phyloP scores from a whole-genome alignment of 2,888 invertebrate species.

The Ischnus inquisitorius region DNA sequence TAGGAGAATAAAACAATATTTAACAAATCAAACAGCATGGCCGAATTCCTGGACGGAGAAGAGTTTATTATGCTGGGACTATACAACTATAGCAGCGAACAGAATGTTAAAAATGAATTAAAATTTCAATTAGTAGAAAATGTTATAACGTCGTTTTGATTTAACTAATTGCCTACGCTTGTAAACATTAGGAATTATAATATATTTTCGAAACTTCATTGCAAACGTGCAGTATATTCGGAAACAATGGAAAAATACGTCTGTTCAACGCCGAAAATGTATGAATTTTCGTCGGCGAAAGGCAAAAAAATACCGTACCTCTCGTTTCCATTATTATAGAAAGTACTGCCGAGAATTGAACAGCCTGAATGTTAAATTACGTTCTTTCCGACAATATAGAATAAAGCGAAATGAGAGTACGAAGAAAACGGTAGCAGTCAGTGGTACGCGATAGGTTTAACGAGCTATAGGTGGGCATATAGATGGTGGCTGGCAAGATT shows the following conservation, averaged over 20 bases:
- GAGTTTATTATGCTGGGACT: slow-evolving; percentile 1
- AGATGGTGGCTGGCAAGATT: not conserved
- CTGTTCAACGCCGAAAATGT: not conserved
- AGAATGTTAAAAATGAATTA: not conserved
- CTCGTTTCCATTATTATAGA: not conserved
- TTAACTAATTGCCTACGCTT: not conserved
- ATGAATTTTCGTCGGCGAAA: not conserved
- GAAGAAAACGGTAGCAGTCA: slow-evolving; percentile 19
- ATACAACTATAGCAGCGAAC: not conserved
- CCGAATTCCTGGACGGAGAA: slow-evolving; percentile 83
- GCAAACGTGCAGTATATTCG: too few relatives aligned
- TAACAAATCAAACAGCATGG: slow-evolving; percentile 80
- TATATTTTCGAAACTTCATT: not conserved
- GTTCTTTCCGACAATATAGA: slow-evolving; percentile 28
- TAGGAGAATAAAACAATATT: slow-evolving; percentile 59
- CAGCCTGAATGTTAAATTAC: not conserved
- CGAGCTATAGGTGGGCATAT: slow-evolving; percentile 27
- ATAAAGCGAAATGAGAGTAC: slow-evolving; percentile 10
- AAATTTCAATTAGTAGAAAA: not conserved
- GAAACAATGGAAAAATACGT: not conserved
- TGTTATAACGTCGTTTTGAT: not conserved
- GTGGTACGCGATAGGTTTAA: slow-evolving; percentile 31
- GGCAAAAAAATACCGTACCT: not conserved
- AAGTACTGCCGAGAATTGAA: not conserved
- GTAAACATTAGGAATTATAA: not conserved